Percentiles rank a stretch among this genome's conserved stretches.
phyloP scores from a whole-genome alignment of 2,888 invertebrate genomes.

The Urechis unicinctus region DNA sequence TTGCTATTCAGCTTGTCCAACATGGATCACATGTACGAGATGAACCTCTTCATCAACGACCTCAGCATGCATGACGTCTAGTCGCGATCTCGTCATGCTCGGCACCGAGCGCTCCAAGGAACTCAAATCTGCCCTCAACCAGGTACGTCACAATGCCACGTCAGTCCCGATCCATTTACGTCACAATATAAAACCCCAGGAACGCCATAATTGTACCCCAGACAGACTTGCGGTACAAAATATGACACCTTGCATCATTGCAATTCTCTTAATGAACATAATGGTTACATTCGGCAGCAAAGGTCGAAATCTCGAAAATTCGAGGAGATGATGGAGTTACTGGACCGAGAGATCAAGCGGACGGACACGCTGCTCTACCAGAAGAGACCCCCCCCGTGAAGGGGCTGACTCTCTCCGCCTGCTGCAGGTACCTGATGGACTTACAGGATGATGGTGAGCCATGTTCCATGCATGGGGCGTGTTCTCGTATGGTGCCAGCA shows the following conservation, averaged over 20 bases:
- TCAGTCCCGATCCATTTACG: too few species aligned
- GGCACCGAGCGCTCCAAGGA: conserved; percentile 97
- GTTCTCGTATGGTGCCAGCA: too few species aligned
- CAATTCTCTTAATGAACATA: too few species aligned
- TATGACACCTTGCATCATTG: too few species aligned
- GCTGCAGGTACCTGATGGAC: too few species aligned
- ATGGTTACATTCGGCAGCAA: too few species aligned
- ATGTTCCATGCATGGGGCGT: too few species aligned
- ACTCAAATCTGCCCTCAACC: conserved; percentile 83
- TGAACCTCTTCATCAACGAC: conserved; percentile 93
- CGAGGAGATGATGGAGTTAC: conserved; percentile 6
- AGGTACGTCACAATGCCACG: too few species aligned
- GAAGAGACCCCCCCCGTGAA: conserved; percentile 14
- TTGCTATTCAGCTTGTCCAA: conserved; percentile 76
- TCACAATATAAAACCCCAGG: too few species aligned
- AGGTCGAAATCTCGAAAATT: conserved; percentile 1
- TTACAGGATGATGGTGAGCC: too few species aligned
- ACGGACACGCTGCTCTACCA: conserved; percentile 9
- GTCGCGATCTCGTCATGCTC: conserved; percentile 90
- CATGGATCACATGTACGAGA: conserved; percentile 81
- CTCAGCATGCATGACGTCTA: conserved; percentile 97
- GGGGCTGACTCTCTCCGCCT: conserved; percentile 8
- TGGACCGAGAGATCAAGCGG: conserved; percentile 9
- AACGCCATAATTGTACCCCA: too few species aligned
- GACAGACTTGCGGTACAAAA: too few species aligned